Evolutionary conservation across 2,797 vertebrate species (phyloP), one percentile per base, ranked within the genome.

Genomic region (Xenopus petersii): DNA sequence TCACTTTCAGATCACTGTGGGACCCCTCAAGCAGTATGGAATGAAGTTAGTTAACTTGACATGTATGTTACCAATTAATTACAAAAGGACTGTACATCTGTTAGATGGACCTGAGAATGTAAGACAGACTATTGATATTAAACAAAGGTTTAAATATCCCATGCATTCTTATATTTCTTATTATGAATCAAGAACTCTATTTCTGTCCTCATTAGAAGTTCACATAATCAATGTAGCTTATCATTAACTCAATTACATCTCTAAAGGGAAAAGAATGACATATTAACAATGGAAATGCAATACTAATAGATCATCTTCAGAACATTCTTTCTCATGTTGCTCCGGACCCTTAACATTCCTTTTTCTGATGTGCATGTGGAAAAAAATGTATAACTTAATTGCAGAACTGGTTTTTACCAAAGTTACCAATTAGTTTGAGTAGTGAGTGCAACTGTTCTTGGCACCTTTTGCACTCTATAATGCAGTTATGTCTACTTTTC

Each of bases 91-190:
- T 59, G 60, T 73, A 73, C 33, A 67, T 73, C 60, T 68, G 64
- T 72, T 58, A 62, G 64, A 63, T 42, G 65, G 30, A 47, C 36
- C 64, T 61, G 16, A 62, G 65, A 70, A 64, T 24, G 12, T 60
- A 65, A 77, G 70, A 77, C 75, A 77, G 71, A 79, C 76, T 79
- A 79, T 79, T 79, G 76, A 79, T 79, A 61, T 70, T 70, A 79
- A 73, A 73, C 73, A 69, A 49, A 47, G 60, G 49, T 62, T 63
- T 68, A 65, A 64, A 59, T 70, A 79, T 69, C 54, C 7, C 16
- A 65, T 73, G 17, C n/a, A 73, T 78, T 73, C 70, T 73, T 73
- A 73, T 64, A 73, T 73, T 78, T 73, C 76, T 79, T 61, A 65
- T 60, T 59, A 70, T 69, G 60, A 51, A 51, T 60, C 15, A 49